Evolutionary conservation across 2,888 invertebrate species (phyloP).

Genomic region (Dynastes grantii): DNA sequence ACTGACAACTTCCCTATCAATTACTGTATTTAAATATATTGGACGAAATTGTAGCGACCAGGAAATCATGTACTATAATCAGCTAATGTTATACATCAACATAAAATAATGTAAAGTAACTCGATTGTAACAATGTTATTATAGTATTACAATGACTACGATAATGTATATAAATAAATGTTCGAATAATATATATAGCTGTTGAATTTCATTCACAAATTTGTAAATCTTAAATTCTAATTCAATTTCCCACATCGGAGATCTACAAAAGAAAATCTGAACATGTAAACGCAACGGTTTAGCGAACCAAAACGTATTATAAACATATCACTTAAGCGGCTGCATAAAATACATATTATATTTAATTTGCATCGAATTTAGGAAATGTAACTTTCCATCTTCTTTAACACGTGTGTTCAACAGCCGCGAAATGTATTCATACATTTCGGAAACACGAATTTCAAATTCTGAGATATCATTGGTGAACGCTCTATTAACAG

Average conservation of each 20-base stretch:
- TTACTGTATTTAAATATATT: too few relatives aligned
- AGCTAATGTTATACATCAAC: too few relatives aligned
- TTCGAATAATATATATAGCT: background rate
- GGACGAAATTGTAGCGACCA: too few relatives aligned
- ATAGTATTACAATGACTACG: too few relatives aligned
- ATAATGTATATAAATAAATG: background rate
- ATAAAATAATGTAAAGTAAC: too few relatives aligned
- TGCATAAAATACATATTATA: slow-evolving; percentile 6
- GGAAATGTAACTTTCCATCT: background rate
- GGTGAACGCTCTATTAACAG: slow-evolving; percentile 17
- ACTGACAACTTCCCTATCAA: too few relatives aligned
- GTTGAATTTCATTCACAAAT: background rate
- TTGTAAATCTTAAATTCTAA: slow-evolving; percentile 1
- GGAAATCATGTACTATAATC: too few relatives aligned
- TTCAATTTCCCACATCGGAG: background rate
- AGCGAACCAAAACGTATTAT: slow-evolving; percentile 23
- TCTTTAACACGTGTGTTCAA: slow-evolving; percentile 15
- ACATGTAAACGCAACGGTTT: background rate
- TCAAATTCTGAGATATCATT: background rate
- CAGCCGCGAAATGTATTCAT: slow-evolving; percentile 38
- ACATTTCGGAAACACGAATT: slow-evolving; percentile 5
- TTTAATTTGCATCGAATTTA: slow-evolving; percentile 31
- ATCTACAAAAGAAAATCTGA: slow-evolving; percentile 17
- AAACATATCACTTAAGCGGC: slow-evolving; percentile 15
- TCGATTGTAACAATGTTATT: too few relatives aligned